Conservation (phyloP, 2,888 invertebrate genomes). For the Cheilosia vernalis region DNA sequence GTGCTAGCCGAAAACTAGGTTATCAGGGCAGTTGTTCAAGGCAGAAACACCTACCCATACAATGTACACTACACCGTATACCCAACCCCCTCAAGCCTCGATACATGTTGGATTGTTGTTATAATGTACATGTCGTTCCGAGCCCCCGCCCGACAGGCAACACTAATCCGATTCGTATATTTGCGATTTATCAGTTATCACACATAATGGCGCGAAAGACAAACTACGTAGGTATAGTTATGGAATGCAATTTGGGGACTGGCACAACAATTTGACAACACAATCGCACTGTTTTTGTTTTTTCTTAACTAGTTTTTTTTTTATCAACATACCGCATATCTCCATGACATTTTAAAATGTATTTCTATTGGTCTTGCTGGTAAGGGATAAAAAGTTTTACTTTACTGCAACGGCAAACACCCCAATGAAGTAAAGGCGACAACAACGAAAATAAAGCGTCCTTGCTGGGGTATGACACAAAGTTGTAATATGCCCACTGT, state of each 20-base stretch:
- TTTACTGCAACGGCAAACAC: constrained; percentile 40
- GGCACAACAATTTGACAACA: constrained; percentile 31
- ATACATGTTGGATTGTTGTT: constrained; percentile 17
- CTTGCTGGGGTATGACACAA: constrained; percentile 32
- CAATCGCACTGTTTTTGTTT: constrained; percentile 19
- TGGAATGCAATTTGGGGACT: constrained; percentile 33
- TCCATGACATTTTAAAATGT: constrained; percentile 71
- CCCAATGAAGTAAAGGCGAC: constrained; percentile 25
- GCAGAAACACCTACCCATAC: constrained; percentile 14
- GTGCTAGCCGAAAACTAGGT: constrained; percentile 63
- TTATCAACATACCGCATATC: constrained; percentile 71
- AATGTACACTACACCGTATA: background rate
- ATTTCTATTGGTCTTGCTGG: constrained; percentile 28
- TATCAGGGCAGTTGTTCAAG: constrained; percentile 72
- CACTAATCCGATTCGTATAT: background rate
- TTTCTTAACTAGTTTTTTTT: background rate
- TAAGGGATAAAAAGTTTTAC: constrained; percentile 33
- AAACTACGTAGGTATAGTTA: constrained; percentile 3
- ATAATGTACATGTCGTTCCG: background rate
- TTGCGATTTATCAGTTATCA: constrained; percentile 25
- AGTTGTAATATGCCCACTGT: constrained; percentile 40
- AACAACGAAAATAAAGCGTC: constrained; percentile 27
- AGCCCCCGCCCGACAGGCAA: background rate
- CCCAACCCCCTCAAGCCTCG: background rate
- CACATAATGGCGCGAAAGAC: constrained; percentile 64